Percentiles rank a stretch among this genome's conserved stretches.
These are phyloP conservation scores for Tenualosa ilisha DNA, from an alignment of 2,797 vertebrate species.

Conservation along the genomic window DNA sequence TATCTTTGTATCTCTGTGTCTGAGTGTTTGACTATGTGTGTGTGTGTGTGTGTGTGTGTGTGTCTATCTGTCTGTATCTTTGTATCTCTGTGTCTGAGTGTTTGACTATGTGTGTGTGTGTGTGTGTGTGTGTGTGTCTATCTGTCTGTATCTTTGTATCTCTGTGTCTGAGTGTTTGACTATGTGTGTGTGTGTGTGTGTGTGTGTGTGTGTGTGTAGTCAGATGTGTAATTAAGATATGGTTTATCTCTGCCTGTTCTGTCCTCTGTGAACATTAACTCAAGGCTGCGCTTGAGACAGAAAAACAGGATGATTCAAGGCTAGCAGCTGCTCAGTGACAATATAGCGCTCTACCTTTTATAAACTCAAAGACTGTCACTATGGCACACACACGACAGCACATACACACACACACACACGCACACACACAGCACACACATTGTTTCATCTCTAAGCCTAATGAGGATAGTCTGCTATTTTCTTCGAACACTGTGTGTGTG, in stretches of 20 bases:
- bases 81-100: neutral
- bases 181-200: neutral
- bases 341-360: neutral
- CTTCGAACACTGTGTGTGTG: neutral
- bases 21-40: neutral
- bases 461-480: neutral
- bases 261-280: constrained; percentile 10
- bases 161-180: neutral
- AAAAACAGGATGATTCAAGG: constrained; percentile 17
- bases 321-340: constrained; percentile 9
- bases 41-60: neutral
- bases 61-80: neutral
- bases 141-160: neutral
- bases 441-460: constrained; percentile 38
- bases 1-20: neutral
- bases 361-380: constrained; percentile 8
- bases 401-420: neutral
- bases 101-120: neutral
- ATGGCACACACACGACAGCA: neutral
- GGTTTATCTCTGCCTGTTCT: constrained; percentile 24
- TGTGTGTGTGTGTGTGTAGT: neutral
- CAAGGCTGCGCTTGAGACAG: neutral
- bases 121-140: neutral
- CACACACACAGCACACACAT: neutral
- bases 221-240: constrained; percentile 33